A percentile compares a stretch with the other conserved stretches of the same genome.
phyloP scores from a whole-genome alignment of 2,888 invertebrate genomes.

The Andricus quercusramuli region DNA sequence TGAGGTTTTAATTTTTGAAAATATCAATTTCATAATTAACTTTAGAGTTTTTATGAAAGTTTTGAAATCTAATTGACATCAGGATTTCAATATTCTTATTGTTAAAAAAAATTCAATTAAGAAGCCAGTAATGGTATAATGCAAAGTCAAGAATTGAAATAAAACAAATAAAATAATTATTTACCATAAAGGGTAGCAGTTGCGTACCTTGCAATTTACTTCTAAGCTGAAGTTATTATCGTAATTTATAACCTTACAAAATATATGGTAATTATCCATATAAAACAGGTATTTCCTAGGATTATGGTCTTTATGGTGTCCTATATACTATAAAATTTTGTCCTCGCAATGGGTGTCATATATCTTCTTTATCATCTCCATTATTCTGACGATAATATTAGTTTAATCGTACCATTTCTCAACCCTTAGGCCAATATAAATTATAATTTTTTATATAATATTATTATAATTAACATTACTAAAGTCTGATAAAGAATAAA shows the following conservation, averaged over 20 bases:
- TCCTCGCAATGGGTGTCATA: not conserved
- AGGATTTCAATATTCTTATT: no score
- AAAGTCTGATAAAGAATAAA: not conserved
- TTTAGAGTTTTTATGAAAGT: no score
- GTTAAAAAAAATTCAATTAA: no score
- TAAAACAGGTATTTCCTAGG: constrained; percentile 15
- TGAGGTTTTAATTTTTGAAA: no score
- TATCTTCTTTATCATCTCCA: constrained; percentile 18
- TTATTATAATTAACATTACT: not conserved
- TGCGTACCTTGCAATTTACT: constrained; percentile 6
- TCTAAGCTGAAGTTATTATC: not conserved
- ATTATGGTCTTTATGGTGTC: constrained; percentile 22
- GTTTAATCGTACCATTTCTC: not conserved
- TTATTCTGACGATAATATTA: constrained; percentile 4
- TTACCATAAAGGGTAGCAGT: not conserved
- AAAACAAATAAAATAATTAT: not conserved
- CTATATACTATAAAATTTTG: constrained; percentile 23
- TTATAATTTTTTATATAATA: no score
- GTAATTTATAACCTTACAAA: constrained; percentile 23
- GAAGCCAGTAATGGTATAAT: no score
- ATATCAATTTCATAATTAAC: no score
- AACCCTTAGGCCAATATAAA: not conserved
- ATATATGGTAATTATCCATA: constrained; percentile 31
- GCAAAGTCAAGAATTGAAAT: no score
- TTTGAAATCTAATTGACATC: no score